Conservation (phyloP, 2,113 vertebrate species). For the Micronycteris hirsuta region DNA sequence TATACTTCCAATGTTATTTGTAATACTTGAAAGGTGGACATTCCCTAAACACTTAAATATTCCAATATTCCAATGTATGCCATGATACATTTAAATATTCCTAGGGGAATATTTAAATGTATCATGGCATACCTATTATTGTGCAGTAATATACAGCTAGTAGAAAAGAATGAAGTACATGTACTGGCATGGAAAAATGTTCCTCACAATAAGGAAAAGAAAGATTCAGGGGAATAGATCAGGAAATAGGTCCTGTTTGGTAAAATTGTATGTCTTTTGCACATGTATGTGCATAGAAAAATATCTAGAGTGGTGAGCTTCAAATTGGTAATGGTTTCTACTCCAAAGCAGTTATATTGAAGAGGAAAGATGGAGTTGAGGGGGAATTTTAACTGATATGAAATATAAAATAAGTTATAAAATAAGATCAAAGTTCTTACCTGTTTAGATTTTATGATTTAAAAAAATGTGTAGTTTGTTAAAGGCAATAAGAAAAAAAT, state of each 20-base stretch:
- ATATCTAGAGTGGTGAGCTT: neutral
- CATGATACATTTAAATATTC: too few relatives aligned
- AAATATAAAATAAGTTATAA: slow-evolving; percentile 1
- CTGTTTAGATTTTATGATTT: neutral
- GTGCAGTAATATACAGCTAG: neutral
- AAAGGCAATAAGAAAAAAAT: neutral
- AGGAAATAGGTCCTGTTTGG: neutral
- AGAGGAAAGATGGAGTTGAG: neutral
- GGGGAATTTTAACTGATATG: neutral
- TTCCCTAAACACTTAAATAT: neutral
- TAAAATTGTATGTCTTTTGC: neutral
- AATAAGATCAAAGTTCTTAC: neutral
- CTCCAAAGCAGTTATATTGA: neutral
- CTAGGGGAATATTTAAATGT: neutral
- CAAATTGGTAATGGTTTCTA: neutral
- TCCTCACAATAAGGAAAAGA: neutral
- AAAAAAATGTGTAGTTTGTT: neutral
- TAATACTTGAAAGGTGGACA: neutral
- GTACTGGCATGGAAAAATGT: neutral
- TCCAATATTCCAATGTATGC: too few relatives aligned
- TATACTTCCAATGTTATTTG: neutral
- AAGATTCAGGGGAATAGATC: neutral
- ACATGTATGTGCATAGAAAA: neutral
- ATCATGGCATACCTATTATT: fast-evolving
- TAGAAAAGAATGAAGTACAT: neutral